Evolutionary conservation across 23 tunicate genomes (phyloP).

Genomic region (Styela plicata): DNA sequence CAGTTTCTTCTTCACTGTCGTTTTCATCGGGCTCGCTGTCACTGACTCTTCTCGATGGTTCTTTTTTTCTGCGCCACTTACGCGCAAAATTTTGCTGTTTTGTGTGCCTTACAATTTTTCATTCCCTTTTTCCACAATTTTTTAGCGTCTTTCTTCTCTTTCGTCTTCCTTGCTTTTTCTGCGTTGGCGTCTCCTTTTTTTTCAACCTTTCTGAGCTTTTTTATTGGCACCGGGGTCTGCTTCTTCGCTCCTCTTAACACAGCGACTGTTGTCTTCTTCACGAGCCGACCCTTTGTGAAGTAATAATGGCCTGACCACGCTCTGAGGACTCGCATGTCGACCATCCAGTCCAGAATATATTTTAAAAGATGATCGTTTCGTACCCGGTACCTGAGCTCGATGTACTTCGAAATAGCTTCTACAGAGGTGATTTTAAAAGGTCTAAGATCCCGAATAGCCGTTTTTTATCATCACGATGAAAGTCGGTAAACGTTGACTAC

Average conservation of each 20-base stretch:
- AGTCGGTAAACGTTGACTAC: constrained; percentile 59
- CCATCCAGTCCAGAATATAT: constrained; percentile 81
- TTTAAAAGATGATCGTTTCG: constrained; percentile 47
- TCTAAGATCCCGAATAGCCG: constrained; percentile 75
- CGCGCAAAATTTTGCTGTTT: background rate
- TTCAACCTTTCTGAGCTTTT: background rate
- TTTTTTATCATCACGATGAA: constrained; percentile 87
- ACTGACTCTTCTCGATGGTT: background rate
- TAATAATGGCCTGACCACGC: constrained; percentile 30
- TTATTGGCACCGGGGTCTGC: background rate
- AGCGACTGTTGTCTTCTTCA: constrained; percentile 60
- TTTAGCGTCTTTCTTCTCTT: background rate
- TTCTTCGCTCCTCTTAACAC: background rate
- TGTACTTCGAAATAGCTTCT: constrained; percentile 84
- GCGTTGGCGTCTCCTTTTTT: too few species aligned
- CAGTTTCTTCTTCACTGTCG: too few species aligned
- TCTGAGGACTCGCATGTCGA: constrained; percentile 49
- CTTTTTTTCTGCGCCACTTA: background rate
- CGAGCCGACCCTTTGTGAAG: constrained; percentile 47
- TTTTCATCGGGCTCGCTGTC: background rate
- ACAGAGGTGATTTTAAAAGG: constrained; percentile 45
- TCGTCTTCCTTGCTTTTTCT: too few species aligned
- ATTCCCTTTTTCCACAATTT: background rate
- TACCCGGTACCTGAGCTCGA: constrained; percentile 50
- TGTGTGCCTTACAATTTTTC: background rate